Evolutionary conservation across 2,888 invertebrate genomes (phyloP).

Genomic region (Hypomecis atomaria): DNA sequence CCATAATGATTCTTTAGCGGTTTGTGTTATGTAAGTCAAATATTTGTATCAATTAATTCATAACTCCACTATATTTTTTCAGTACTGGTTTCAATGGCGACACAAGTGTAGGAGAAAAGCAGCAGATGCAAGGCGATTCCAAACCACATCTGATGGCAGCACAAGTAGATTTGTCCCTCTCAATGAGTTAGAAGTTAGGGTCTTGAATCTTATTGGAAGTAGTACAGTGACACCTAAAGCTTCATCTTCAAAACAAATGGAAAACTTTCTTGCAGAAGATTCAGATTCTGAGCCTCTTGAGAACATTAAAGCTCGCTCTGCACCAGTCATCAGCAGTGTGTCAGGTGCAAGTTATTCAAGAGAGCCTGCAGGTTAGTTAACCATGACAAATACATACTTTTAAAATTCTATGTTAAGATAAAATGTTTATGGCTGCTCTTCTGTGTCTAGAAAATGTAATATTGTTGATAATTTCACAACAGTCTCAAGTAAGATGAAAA

Average conservation of each 20-base stretch:
- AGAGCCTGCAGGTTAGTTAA: slow-evolving; percentile 18
- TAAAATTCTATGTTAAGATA: too few relatives aligned
- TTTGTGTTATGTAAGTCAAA: too few relatives aligned
- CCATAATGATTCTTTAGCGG: too few relatives aligned
- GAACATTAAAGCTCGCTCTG: slow-evolving; percentile 52
- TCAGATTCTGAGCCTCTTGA: slow-evolving; percentile 66
- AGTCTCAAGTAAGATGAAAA: too few relatives aligned
- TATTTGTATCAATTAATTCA: neutral
- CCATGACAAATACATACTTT: too few relatives aligned
- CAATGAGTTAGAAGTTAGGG: slow-evolving; percentile 73
- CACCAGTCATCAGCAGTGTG: slow-evolving; percentile 37
- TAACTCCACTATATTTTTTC: slow-evolving; percentile 39
- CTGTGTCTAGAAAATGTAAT: too few relatives aligned
- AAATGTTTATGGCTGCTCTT: too few relatives aligned
- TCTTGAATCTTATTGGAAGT: slow-evolving; percentile 65
- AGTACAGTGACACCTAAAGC: slow-evolving; percentile 50
- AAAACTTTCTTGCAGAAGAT: slow-evolving; percentile 61
- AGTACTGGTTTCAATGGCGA: slow-evolving; percentile 80
- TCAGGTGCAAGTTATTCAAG: slow-evolving; percentile 33
- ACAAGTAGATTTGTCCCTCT: slow-evolving; percentile 65
- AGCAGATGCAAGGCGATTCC: slow-evolving; percentile 60
- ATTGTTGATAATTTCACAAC: too few relatives aligned
- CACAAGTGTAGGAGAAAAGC: slow-evolving; percentile 76
- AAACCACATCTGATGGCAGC: slow-evolving; percentile 53
- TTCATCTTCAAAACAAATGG: slow-evolving; percentile 55